These are phyloP conservation scores for Petrocephalus sullivani DNA, from an alignment of 2,797 vertebrate genomes.

Conservation along the genomic window DNA sequence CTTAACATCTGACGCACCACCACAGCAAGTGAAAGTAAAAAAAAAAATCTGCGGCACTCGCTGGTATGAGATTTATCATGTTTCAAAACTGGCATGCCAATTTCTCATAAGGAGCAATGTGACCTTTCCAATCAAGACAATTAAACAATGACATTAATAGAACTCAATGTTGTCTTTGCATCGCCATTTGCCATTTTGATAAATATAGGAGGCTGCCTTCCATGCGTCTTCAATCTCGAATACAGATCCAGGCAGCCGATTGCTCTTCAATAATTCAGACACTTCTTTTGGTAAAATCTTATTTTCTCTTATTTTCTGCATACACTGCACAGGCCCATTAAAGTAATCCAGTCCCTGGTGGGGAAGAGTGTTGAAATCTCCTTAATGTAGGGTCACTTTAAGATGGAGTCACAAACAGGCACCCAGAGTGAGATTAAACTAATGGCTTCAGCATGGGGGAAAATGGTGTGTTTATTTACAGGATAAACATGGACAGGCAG, in stretches of 20 bases:
- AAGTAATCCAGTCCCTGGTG: constrained; percentile 1
- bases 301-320: background rate
- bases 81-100: background rate
- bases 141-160: constrained; percentile 3
- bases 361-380: background rate
- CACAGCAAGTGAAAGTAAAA: background rate
- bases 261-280: constrained; percentile 5
- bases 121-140: constrained; percentile 13
- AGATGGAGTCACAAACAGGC: background rate
- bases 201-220: background rate
- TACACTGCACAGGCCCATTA: background rate
- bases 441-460: background rate
- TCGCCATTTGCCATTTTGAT: background rate
- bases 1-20: background rate
- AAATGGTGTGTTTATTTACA: constrained; percentile 9
- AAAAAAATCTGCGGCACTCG: background rate
- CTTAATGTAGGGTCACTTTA: background rate
- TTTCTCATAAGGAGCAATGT: background rate
- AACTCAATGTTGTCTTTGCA: background rate
- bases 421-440: background rate
- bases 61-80: background rate
- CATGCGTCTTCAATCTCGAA: background rate
- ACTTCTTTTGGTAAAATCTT: constrained; percentile 12
- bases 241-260: background rate
- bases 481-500: background rate